Evolutionary conservation across 2,797 vertebrate genomes (phyloP).

Genomic region (Sebastes matsubarae): DNA sequence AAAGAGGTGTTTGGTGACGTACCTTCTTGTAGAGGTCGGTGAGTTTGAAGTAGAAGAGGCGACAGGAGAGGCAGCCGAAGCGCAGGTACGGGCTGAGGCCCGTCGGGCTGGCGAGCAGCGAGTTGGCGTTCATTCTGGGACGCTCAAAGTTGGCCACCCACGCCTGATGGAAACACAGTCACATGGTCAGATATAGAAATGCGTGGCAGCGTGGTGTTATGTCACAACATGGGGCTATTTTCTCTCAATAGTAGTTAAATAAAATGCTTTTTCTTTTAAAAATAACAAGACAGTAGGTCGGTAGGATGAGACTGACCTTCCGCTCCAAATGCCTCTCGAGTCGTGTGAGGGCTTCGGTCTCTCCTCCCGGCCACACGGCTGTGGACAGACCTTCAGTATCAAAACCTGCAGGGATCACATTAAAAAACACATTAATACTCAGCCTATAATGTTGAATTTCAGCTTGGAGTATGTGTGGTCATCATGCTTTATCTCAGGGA

Average conservation of each 20-base stretch:
- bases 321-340: slow-evolving; percentile 96
- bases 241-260: background rate
- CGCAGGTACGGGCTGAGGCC: slow-evolving; percentile 96
- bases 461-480: background rate
- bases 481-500: background rate
- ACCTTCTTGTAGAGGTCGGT: slow-evolving; percentile 97
- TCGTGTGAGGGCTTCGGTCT: slow-evolving; percentile 94
- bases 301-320: slow-evolving; percentile 82
- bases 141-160: slow-evolving; percentile 98
- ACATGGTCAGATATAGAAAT: background rate
- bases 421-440: background rate
- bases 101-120: slow-evolving; percentile 93
- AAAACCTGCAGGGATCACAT: slow-evolving; percentile 84
- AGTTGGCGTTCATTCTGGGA: slow-evolving; percentile 96
- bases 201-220: background rate
- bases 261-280: background rate
- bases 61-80: slow-evolving; percentile 96
- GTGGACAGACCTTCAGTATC: slow-evolving; percentile 93
- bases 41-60: slow-evolving; percentile 97
- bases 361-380: slow-evolving; percentile 97
- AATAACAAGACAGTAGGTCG: background rate
- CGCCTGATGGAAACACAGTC: slow-evolving; percentile 78
- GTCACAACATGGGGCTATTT: background rate
- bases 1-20: background rate
- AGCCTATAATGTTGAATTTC: background rate